Conservation (phyloP, 2,888 invertebrate genomes). For the Emmelina monodactyla region DNA sequence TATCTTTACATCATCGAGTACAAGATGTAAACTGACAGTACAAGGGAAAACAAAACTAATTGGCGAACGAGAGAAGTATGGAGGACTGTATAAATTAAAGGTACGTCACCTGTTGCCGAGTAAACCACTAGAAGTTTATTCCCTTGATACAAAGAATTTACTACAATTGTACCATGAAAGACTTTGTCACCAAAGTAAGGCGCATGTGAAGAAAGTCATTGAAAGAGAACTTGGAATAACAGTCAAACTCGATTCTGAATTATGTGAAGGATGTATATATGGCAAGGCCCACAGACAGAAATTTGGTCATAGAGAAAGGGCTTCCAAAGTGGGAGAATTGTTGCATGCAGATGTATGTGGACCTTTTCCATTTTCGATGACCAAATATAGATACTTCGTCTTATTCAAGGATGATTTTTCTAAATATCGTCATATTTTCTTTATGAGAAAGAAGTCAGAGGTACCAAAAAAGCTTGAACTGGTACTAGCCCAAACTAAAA, state of each 20-base stretch:
- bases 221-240: conserved; percentile 9
- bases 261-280: conserved; percentile 12
- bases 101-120: conserved; percentile 3
- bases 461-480: neutral
- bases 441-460: neutral
- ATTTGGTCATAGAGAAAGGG: conserved; percentile 9
- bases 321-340: conserved; percentile 8
- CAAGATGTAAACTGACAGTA: no score
- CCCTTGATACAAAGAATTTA: neutral
- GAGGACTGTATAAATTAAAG: no score
- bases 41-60: conserved; percentile 3
- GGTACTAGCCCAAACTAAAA: neutral
- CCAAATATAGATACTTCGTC: conserved; percentile 6
- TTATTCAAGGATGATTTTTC: conserved; percentile 5
- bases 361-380: conserved; percentile 11
- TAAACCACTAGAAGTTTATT: conserved; percentile 1
- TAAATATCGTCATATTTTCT: neutral
- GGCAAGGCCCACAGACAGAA: conserved; percentile 10
- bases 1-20: conserved; percentile 3
- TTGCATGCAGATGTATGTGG: no score
- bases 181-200: no score
- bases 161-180: no score
- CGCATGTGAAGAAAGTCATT: conserved; percentile 6
- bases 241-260: conserved; percentile 2
- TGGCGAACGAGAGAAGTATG: conserved; percentile 4